Evolutionary conservation across 2,888 invertebrate genomes (phyloP), one percentile per base, ranked within the genome.

Genomic region (Marasmarcha lunaedactyla): DNA sequence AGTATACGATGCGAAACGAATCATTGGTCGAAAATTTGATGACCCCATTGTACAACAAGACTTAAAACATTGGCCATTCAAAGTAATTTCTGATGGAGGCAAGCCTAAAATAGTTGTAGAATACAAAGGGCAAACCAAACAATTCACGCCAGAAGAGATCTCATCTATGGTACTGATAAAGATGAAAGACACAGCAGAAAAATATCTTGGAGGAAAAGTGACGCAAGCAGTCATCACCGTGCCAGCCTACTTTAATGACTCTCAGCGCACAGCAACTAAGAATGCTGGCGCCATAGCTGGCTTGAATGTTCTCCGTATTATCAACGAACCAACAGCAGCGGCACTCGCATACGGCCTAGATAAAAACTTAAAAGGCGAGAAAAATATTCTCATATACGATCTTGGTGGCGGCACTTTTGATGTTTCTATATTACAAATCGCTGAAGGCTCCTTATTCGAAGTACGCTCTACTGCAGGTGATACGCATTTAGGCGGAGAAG

Each of bases 401-500:
- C 84, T 92, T 43, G 91, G 91, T 14, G 95, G 95, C 46, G 96
- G 95, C 20, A 95, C 95, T 26, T 97, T 97, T 63, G 96, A 97
- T 81, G 96, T 97, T 6, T 96, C 96, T 15, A 88, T 96, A 48
- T 83, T 97, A 20, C 90, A 93, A 48, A 96, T 97, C 63, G 92
- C 94, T 54, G 94, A 96, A 70, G 89, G 95, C 0, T 90, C 90
- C 0, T 65, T 93, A 47, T 93, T 93, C 56, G 91, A 93, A 79
- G 93, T 94, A 0, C 88, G 87, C 60, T 86, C 93, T 0, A 93
- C 93, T 0, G 89, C 92, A 2, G 93, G 93, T 3, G 92, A 94
- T 56, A 93, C 93, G 0, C 93, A 93, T 68, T 76, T 90, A 46
- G 91, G 91, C 2, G 91, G 91, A 10, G 91, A 92, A 76, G 91